Evolutionary conservation across 2,113 vertebrate species (phyloP), one percentile per base, ranked within the genome.

Genomic region (Salvelinus alpinus): DNA sequence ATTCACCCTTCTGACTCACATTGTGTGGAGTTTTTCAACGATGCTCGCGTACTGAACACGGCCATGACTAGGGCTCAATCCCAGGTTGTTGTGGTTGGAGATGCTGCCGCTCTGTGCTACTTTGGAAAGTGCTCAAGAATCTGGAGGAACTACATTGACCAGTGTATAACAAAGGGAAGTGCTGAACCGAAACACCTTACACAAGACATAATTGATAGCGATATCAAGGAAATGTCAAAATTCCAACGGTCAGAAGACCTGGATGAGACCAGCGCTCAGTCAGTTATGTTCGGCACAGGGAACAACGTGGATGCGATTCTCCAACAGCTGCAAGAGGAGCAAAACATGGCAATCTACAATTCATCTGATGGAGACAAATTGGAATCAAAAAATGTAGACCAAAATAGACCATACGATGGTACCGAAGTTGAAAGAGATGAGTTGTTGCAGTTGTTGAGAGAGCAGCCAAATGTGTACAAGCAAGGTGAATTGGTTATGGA

Each of bases 51-150:
- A 70, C 91, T 98, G 83, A 97, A 96, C 91, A 98, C 96, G 0
- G 91, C 94, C 47, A 94, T 97, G 94, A 98, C 96, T 1, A 92
- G 96, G 27, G 96, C 97, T 13, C 96, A 96, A 87, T 97, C 96
- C 0, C 93, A 93, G 72, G 94, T 97, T 69, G 86, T 95, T 16
- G 95, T 87, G 0, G 93, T 97, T 48, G 97, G 96, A 4, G 95
- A 97, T 0, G 95, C 95, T 0, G 80, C 96, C 66, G 96, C 95
- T 13, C 86, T 98, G 71, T 96, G 94, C 71, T 95, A 93, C 73
- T 92, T 94, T 0, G 96, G 96, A 3, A 93, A 92, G 70, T 96
- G 96, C 86, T 95, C 94, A 77, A 94, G 90, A 83, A 90, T 97
- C 29, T 99, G 97, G 96, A 95, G 91, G 80, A 92, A 87, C 54